Conservation (phyloP, 2,797 vertebrate species). For the Gallinago stenura region DNA sequence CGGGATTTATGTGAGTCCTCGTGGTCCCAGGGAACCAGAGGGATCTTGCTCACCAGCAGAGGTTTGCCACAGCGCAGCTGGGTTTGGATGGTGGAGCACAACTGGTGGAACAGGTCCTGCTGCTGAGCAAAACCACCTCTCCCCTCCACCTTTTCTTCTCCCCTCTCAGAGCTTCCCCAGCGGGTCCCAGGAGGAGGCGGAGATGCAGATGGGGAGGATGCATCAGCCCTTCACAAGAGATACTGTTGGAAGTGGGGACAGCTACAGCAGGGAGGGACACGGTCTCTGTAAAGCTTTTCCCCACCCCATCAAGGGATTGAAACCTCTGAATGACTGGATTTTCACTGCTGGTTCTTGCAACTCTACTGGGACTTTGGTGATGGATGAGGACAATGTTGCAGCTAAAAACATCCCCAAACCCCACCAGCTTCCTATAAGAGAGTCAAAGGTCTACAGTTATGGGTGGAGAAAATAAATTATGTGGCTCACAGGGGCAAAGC, state of each 20-base stretch:
- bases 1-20: accelerated
- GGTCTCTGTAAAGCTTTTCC: background rate
- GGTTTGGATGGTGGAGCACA: background rate
- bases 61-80: background rate
- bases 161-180: background rate
- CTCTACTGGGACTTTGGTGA: background rate
- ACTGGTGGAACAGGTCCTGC: background rate
- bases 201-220: background rate
- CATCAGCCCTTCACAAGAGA: background rate
- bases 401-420: background rate
- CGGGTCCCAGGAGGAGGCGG: background rate
- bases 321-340: background rate
- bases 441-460: background rate
- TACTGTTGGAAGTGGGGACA: background rate
- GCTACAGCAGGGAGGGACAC: background rate
- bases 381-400: background rate
- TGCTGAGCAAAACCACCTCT: background rate
- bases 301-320: background rate
- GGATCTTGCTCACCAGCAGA: background rate
- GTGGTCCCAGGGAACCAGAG: accelerated
- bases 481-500: background rate
- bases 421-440: background rate
- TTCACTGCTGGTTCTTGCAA: background rate
- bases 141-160: background rate
- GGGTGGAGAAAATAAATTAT: background rate